These are phyloP conservation scores for Synanthedon tipuliformis DNA, from an alignment of 2,888 invertebrate genomes.

Conservation along the genomic window DNA sequence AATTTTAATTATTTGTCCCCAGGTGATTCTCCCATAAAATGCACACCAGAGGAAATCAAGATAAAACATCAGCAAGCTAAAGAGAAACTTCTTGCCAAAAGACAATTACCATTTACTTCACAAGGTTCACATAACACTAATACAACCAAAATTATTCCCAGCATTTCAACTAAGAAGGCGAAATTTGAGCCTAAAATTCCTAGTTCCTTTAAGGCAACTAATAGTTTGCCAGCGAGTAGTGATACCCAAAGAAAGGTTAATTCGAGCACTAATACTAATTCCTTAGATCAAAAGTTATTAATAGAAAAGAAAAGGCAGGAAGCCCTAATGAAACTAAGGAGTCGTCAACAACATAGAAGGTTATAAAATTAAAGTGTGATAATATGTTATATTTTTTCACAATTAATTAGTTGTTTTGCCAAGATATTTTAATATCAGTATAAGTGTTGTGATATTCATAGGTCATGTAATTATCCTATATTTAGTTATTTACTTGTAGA, in stretches of 20 bases:
- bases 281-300: slow-evolving; percentile 33
- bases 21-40: slow-evolving; percentile 54
- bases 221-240: not conserved
- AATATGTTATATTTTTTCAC: too few species aligned
- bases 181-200: slow-evolving; percentile 38
- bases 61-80: slow-evolving; percentile 71
- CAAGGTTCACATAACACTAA: slow-evolving; percentile 11
- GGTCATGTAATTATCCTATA: too few species aligned
- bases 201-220: slow-evolving; percentile 7
- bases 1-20: not conserved
- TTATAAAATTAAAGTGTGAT: slow-evolving; percentile 7
- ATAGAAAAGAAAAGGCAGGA: slow-evolving; percentile 63
- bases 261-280: slow-evolving; percentile 3
- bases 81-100: slow-evolving; percentile 69
- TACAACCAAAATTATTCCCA: not conserved
- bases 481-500: too few species aligned
- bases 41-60: slow-evolving; percentile 73
- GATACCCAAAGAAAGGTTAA: not conserved
- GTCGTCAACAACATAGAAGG: slow-evolving; percentile 33
- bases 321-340: slow-evolving; percentile 53
- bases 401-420: too few species aligned
- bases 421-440: too few species aligned
- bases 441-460: too few species aligned
- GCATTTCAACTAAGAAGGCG: slow-evolving; percentile 15
- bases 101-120: slow-evolving; percentile 45